A percentile compares a stretch with the other conserved stretches of the same genome.
Evolutionary conservation across 2,888 invertebrate species (phyloP).

Genomic region (Harpalus rufipes): DNA sequence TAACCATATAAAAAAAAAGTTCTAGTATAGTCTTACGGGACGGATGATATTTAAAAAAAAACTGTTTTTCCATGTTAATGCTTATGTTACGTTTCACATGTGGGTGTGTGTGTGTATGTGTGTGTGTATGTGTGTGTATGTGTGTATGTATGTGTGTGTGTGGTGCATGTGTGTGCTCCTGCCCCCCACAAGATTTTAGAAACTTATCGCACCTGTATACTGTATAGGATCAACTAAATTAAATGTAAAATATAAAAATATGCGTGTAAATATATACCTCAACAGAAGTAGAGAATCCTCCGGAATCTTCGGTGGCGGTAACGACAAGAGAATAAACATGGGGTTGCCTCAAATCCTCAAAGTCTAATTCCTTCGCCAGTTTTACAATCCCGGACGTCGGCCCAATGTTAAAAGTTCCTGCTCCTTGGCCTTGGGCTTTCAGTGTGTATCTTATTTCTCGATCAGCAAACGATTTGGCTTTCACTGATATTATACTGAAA

Average conservation of each 20-base stretch:
- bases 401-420: conserved; percentile 96
- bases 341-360: conserved; percentile 96
- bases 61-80: no score
- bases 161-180: no score
- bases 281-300: conserved; percentile 96
- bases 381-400: conserved; percentile 97
- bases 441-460: conserved; percentile 97
- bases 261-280: conserved; percentile 82
- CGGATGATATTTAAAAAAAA: no score
- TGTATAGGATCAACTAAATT: no score
- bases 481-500: conserved; percentile 95
- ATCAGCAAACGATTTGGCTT: conserved; percentile 98
- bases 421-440: conserved; percentile 95
- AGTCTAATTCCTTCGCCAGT: conserved; percentile 96
- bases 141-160: no score
- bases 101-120: no score
- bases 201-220: no score
- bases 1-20: no score
- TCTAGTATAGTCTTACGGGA: no score
- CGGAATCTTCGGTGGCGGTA: conserved; percentile 98
- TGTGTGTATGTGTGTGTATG: no score
- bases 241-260: background rate
- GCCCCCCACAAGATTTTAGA: no score
- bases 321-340: conserved; percentile 95
- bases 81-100: no score